phyloP scores from a whole-genome alignment of 2,113 vertebrate genomes.

The Steatornis caripensis region DNA sequence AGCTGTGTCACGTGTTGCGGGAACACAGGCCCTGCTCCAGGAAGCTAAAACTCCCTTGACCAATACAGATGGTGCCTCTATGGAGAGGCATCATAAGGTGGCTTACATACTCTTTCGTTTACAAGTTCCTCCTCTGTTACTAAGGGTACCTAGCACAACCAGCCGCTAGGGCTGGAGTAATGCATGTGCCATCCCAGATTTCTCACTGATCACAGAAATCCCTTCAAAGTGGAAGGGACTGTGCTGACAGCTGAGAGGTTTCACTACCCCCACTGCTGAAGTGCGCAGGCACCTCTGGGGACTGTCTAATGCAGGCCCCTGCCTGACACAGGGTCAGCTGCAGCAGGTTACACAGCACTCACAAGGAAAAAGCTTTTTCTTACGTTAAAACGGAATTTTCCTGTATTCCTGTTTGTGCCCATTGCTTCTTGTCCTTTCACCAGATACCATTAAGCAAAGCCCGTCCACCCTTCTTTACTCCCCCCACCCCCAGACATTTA shows the following conservation, averaged over 20 bases:
- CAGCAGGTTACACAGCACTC: background rate
- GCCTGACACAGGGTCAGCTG: background rate
- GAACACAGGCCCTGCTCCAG: background rate
- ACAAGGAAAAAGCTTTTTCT: background rate
- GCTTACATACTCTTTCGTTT: background rate
- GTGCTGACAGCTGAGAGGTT: background rate
- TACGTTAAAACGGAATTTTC: background rate
- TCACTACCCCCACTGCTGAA: background rate
- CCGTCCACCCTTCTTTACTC: background rate
- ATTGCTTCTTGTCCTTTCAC: background rate
- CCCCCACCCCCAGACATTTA: background rate
- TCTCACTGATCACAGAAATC: background rate
- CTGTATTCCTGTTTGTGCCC: background rate
- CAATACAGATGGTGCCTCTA: background rate
- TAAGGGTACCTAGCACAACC: background rate
- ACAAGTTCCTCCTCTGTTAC: background rate
- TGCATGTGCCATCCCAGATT: background rate
- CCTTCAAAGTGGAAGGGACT: background rate
- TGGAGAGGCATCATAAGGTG: fast-evolving
- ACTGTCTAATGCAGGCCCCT: background rate
- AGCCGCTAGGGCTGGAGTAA: background rate
- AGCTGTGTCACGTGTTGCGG: background rate
- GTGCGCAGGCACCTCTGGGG: background rate
- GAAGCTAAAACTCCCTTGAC: background rate
- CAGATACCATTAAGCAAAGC: background rate